These are phyloP conservation scores for Julus scanicus DNA, from an alignment of 2,888 invertebrate genomes.

Conservation along the genomic window DNA sequence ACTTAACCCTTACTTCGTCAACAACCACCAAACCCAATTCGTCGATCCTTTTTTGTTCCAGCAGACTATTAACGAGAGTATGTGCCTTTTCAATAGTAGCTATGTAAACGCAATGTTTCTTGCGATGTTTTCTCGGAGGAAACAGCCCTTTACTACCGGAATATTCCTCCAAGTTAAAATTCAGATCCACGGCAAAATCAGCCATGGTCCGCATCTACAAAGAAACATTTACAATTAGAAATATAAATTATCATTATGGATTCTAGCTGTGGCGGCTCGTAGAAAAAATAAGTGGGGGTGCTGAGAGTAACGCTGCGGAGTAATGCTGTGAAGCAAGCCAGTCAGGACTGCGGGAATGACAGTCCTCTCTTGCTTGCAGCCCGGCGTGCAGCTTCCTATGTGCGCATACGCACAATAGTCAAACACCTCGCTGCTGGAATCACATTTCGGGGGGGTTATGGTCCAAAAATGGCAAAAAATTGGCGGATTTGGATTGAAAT, in stretches of 20 bases:
- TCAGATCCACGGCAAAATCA: constrained; percentile 85
- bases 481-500: no score
- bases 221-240: not conserved
- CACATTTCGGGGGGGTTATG: no score
- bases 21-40: constrained; percentile 84
- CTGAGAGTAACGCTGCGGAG: no score
- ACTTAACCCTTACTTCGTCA: constrained; percentile 76
- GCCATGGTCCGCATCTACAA: constrained; percentile 82
- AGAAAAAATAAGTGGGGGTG: no score
- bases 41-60: constrained; percentile 78
- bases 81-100: constrained; percentile 96
- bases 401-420: no score
- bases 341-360: no score
- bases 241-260: not conserved
- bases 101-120: constrained; percentile 81
- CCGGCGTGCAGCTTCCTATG: no score
- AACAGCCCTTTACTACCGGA: constrained; percentile 87
- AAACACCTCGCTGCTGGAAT: no score
- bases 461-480: no score
- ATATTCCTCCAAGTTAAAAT: constrained; percentile 94
- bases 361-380: no score
- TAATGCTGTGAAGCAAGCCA: no score
- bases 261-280: no score
- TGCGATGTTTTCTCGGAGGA: constrained; percentile 82
- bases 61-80: constrained; percentile 84